A percentile compares a stretch with the other conserved stretches of the same genome.
Conservation (phyloP, 2,888 invertebrate genomes). For the Eristalinus aeneus region DNA sequence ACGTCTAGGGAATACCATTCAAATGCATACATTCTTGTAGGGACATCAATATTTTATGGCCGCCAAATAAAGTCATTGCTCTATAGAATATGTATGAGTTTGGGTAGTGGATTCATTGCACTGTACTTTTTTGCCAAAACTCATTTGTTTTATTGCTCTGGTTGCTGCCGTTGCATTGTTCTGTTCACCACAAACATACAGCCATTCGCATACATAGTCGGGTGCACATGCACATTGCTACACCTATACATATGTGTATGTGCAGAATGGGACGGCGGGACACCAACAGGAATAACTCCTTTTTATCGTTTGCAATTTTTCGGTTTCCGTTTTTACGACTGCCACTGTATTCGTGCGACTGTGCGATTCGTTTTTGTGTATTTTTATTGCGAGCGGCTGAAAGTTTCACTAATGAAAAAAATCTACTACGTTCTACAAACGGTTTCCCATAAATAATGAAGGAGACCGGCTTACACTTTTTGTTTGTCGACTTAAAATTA, state of each 20-base stretch:
- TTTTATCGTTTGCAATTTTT: conserved; percentile 56
- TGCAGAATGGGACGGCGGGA: conserved; percentile 1
- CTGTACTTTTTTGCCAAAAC: conserved; percentile 32
- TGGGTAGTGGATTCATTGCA: conserved; percentile 55
- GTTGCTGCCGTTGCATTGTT: conserved; percentile 47
- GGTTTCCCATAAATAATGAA: conserved; percentile 30
- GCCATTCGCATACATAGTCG: not conserved
- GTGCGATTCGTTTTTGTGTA: conserved; percentile 28
- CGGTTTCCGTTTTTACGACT: conserved; percentile 54
- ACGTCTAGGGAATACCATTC: conserved; percentile 18
- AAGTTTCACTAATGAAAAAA: conserved; percentile 17
- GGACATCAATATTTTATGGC: conserved; percentile 55
- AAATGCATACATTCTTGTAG: conserved; percentile 46
- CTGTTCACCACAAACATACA: conserved; percentile 23
- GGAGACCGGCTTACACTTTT: not conserved
- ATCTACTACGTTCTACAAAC: not conserved
- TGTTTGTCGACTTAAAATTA: not conserved
- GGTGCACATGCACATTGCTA: not conserved
- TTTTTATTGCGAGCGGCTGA: conserved; percentile 39
- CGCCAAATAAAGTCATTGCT: conserved; percentile 78
- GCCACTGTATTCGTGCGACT: conserved; percentile 41
- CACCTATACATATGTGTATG: not conserved
- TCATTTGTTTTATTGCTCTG: conserved; percentile 54
- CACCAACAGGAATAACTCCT: conserved; percentile 44
- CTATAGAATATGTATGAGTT: conserved; percentile 75